Conservation (phyloP, 2,797 vertebrate genomes). For the Dipus sagitta region DNA sequence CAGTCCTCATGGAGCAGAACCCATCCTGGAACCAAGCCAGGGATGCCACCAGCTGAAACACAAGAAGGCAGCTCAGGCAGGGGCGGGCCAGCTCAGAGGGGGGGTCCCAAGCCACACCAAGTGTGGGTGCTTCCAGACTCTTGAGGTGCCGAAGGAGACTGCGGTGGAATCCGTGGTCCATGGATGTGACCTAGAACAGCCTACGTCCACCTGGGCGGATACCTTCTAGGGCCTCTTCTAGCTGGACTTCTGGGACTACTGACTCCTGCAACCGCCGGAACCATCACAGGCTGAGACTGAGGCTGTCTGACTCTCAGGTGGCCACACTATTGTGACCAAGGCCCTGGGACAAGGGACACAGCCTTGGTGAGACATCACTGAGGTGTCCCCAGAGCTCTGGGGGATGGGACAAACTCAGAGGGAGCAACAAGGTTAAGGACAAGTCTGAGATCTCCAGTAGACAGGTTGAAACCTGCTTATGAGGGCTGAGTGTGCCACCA, state of each 20-base stretch:
- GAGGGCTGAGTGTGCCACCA: background rate
- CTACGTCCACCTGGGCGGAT: background rate
- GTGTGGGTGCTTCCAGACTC: background rate
- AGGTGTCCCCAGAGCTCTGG: background rate
- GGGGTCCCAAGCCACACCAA: background rate
- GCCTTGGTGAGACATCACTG: background rate
- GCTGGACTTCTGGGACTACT: background rate
- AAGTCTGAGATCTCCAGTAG: background rate
- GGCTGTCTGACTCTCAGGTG: background rate
- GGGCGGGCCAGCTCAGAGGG: no score
- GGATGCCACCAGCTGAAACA: background rate
- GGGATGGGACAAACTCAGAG: no score
- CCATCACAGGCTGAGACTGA: background rate
- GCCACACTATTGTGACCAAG: background rate
- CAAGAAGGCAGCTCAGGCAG: background rate
- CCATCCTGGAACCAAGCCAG: background rate
- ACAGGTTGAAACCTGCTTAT: no score
- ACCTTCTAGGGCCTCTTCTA: background rate
- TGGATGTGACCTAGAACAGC: rapidly evolving
- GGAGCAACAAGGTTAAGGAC: background rate
- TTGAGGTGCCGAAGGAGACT: background rate
- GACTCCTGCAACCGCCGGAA: background rate
- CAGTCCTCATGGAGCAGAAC: background rate
- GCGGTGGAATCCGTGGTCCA: background rate
- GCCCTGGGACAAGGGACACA: background rate